phyloP scores from a whole-genome alignment of 2,888 invertebrate species.

The Pheosia gnoma region DNA sequence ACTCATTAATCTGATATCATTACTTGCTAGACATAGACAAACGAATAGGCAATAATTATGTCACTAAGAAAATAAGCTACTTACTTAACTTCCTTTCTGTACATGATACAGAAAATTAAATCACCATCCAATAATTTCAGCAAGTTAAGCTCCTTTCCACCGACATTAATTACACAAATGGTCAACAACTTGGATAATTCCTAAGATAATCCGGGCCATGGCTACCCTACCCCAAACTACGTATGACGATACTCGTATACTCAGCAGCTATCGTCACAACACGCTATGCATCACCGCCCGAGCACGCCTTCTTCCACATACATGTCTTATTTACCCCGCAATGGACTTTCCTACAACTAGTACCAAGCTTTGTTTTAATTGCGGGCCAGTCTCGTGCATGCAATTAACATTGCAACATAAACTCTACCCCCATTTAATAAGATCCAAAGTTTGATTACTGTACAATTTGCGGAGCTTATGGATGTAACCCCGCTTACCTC shows the following conservation, averaged over 20 bases:
- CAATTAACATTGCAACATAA: conserved; percentile 21
- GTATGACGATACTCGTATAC: neutral
- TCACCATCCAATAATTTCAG: neutral
- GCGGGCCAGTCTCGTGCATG: conserved; percentile 41
- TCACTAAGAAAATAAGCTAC: no score
- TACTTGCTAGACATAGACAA: no score
- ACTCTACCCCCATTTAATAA: conserved; percentile 25
- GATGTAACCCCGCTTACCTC: conserved; percentile 29
- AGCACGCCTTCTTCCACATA: conserved; percentile 33
- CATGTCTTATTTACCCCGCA: conserved; percentile 51
- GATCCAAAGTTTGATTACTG: conserved; percentile 31
- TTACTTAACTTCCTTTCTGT: no score
- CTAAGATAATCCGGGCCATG: conserved; percentile 23
- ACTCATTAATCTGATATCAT: no score
- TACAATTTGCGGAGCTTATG: conserved; percentile 35
- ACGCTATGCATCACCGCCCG: conserved; percentile 43
- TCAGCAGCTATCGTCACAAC: conserved; percentile 39
- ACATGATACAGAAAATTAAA: neutral
- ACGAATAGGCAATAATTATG: no score
- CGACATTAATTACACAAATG: conserved; percentile 25
- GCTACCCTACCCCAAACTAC: conserved; percentile 3
- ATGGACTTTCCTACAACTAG: conserved; percentile 61
- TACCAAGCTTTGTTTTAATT: conserved; percentile 60
- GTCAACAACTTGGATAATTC: conserved; percentile 19
- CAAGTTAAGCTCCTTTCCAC: conserved; percentile 6